Conservation (phyloP, 2,113 vertebrate species). For the Larimichthys crocea region DNA sequence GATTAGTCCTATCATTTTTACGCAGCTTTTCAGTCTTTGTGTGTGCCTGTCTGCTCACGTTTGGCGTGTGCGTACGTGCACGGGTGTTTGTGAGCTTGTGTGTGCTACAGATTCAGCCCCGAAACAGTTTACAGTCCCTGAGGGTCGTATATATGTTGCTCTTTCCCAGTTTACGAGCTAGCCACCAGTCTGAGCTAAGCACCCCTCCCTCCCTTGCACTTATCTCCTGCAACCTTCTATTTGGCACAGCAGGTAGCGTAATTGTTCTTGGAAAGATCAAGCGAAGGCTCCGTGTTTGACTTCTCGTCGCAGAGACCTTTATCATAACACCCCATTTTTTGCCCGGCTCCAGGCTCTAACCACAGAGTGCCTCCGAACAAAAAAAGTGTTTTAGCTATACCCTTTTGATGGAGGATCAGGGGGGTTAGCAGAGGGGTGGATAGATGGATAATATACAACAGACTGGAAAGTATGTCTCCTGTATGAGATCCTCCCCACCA, state of each 20-base stretch:
- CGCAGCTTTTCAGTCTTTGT: neutral
- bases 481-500: slow-evolving; percentile 26
- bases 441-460: slow-evolving; percentile 7
- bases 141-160: slow-evolving; percentile 58
- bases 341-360: slow-evolving; percentile 42
- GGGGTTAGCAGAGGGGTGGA: neutral
- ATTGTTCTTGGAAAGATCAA: slow-evolving; percentile 72
- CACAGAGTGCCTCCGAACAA: slow-evolving; percentile 59
- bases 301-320: slow-evolving; percentile 59
- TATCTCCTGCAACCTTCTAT: slow-evolving; percentile 70
- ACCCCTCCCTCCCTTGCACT: slow-evolving; percentile 55
- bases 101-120: slow-evolving; percentile 39
- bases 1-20: slow-evolving; percentile 20
- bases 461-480: slow-evolving; percentile 49
- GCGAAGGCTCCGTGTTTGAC: slow-evolving; percentile 64
- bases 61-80: neutral
- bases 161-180: slow-evolving; percentile 64
- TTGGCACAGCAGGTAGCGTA: slow-evolving; percentile 72
- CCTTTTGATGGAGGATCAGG: slow-evolving; percentile 41
- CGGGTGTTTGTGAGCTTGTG: slow-evolving; percentile 7
- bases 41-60: neutral
- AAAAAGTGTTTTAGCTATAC: slow-evolving; percentile 59
- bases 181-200: slow-evolving; percentile 61
- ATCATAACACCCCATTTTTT: slow-evolving; percentile 66
- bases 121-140: slow-evolving; percentile 58